These are phyloP conservation scores for Diarsia mendica DNA, from an alignment of 2,888 invertebrate genomes.

Conservation along the genomic window DNA sequence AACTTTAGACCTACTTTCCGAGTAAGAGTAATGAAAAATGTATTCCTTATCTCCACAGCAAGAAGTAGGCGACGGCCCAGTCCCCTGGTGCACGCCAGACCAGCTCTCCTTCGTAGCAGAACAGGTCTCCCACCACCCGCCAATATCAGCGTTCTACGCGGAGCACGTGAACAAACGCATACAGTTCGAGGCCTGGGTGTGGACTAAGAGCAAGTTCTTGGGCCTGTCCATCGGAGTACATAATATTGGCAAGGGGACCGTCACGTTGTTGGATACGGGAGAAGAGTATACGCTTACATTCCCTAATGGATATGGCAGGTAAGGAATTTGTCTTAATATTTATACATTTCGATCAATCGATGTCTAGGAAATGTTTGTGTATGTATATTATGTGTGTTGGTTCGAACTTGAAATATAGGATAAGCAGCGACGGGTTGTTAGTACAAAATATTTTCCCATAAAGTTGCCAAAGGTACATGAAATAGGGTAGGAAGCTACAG, in stretches of 20 bases:
- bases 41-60: slow-evolving; percentile 64
- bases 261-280: slow-evolving; percentile 96
- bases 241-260: slow-evolving; percentile 98
- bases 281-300: slow-evolving; percentile 99
- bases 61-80: slow-evolving; percentile 94
- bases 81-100: slow-evolving; percentile 96
- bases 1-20: too few species aligned
- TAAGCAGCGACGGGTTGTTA: too few species aligned
- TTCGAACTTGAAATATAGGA: too few species aligned
- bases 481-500: too few species aligned
- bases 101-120: slow-evolving; percentile 98
- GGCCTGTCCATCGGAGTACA: slow-evolving; percentile 99
- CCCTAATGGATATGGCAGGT: slow-evolving; percentile 99
- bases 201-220: slow-evolving; percentile 99
- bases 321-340: slow-evolving; percentile 27
- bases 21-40: too few species aligned
- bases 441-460: too few species aligned
- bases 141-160: slow-evolving; percentile 99
- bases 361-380: too few species aligned
- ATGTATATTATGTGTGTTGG: too few species aligned
- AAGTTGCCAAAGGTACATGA: too few species aligned
- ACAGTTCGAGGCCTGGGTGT: slow-evolving; percentile 98
- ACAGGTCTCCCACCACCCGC: slow-evolving; percentile 99
- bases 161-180: slow-evolving; percentile 98
- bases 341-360: too few species aligned